Percentiles rank a stretch among this genome's conserved stretches.
phyloP scores from a whole-genome alignment of 2,888 invertebrate genomes.

The Allophyes oxyacanthae region DNA sequence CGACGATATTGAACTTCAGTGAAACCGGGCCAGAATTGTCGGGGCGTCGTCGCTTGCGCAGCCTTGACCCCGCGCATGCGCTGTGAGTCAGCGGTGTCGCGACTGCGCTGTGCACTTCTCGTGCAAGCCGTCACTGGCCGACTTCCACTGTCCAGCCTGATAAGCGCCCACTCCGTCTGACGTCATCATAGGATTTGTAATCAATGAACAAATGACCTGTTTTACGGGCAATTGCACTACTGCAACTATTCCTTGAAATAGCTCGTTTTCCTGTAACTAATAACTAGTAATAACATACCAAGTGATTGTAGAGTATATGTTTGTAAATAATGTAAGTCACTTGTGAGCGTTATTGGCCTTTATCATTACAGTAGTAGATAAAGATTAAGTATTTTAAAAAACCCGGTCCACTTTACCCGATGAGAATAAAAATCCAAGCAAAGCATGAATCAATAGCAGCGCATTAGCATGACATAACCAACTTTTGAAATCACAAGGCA shows the following conservation, averaged over 20 bases:
- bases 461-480: background rate
- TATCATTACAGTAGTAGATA: background rate
- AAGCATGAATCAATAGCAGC: no score
- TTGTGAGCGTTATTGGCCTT: background rate
- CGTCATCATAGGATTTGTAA: constrained; percentile 43
- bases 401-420: background rate
- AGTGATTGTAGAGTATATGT: background rate
- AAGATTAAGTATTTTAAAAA: background rate
- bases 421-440: background rate
- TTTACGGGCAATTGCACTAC: constrained; percentile 17
- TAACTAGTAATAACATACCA: background rate
- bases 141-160: constrained; percentile 46
- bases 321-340: background rate
- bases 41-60: constrained; percentile 68
- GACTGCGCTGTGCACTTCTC: constrained; percentile 56
- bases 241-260: constrained; percentile 35
- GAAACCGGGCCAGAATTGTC: constrained; percentile 74
- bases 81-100: constrained; percentile 69
- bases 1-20: constrained; percentile 72
- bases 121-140: constrained; percentile 42
- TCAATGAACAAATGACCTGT: constrained; percentile 35
- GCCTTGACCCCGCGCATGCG: constrained; percentile 73
- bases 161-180: constrained; percentile 47
- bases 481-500: constrained; percentile 17
- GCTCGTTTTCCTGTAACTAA: constrained; percentile 16